Base-by-base conservation (phyloP, 2,797 vertebrate genomes). In the Eleutherodactylus coqui region DNA sequence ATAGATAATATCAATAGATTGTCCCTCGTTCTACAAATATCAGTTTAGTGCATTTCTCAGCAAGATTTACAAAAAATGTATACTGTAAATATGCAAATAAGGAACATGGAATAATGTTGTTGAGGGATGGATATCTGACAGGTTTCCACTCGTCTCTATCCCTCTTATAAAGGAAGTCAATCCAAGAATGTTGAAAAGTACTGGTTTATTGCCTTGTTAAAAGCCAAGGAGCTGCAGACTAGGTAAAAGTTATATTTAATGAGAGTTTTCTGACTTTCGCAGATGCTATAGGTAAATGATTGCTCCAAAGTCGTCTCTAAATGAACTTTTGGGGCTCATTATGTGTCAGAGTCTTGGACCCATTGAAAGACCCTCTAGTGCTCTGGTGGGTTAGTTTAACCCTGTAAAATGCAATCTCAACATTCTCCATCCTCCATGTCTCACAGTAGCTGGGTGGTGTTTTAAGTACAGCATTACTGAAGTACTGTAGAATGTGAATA, bases 171-270 rank as follows among this genome's bases (percentile, higher is more conserved):
- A 55, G 3, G 24, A 60, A 73, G 5, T 13, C 69, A 64, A 21
- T 34, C 29, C 38, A 75, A 75, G 62, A 78, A 79, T 75, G 51
- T 58, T 83, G 19, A 49, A 43, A 49, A 75, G 64, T 29, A 49
- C 19, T 2, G 34, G n/a, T 69, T 82, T 86, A 86, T 86, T 45
- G 29, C 79, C 79, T 86, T 75, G 79, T 86, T 86, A 75, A 75
- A 62, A 85, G 47, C 53, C 21, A 43, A 55, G n/a, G 45, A 41
- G n/a, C 43, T 67, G 43, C 70, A 86, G 70, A 64, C 69, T 36
- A 38, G 3, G 53, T 38, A 45, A 62, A 67, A 53, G 62, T 67
- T 41, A 86, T 81, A 86, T 82, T 73, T 14, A 19, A n/a, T 58
- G 49, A 10, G 7, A 27, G 47, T 53, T 51, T 82, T 21, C 4